Evolutionary conservation across 2,113 vertebrate species (phyloP).

Genomic region (Calyptomena viridis): DNA sequence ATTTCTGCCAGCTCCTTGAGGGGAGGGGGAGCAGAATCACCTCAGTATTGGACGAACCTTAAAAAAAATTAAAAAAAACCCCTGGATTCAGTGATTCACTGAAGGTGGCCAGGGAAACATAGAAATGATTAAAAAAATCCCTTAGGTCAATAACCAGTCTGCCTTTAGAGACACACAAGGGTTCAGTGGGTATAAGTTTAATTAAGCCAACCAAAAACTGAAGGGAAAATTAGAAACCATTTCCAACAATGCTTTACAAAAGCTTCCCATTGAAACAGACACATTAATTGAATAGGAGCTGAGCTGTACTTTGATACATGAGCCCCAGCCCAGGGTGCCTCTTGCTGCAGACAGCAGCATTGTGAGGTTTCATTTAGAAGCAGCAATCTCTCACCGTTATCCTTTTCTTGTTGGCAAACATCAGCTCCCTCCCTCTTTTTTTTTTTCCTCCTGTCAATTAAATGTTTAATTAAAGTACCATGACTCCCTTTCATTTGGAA

Average conservation of each 20-base stretch:
- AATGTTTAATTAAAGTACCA: constrained; percentile 62
- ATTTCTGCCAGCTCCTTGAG: neutral
- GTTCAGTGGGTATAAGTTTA: constrained; percentile 22
- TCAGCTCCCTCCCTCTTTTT: neutral
- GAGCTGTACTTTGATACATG: constrained; percentile 39
- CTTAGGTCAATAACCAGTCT: constrained; percentile 27
- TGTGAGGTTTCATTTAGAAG: constrained; percentile 45
- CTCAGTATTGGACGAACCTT: neutral
- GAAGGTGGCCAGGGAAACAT: neutral
- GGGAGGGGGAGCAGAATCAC: neutral
- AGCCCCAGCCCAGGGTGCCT: constrained; percentile 29
- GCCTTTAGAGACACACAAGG: neutral
- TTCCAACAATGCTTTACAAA: constrained; percentile 49
- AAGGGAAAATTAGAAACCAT: constrained; percentile 48
- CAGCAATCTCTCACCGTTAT: constrained; percentile 27
- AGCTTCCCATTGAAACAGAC: constrained; percentile 28
- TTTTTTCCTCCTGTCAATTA: constrained; percentile 8
- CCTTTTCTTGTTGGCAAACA: constrained; percentile 41
- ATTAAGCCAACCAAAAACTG: constrained; percentile 59
- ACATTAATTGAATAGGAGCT: constrained; percentile 51
- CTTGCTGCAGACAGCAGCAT: constrained; percentile 8
- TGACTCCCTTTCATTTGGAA: constrained; percentile 45
- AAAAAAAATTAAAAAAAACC: neutral
- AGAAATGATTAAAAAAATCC: constrained; percentile 23
- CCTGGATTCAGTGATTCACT: neutral